phyloP scores from a whole-genome alignment of 1,140 invertebrate genomes.

The Hestina assimilis region DNA sequence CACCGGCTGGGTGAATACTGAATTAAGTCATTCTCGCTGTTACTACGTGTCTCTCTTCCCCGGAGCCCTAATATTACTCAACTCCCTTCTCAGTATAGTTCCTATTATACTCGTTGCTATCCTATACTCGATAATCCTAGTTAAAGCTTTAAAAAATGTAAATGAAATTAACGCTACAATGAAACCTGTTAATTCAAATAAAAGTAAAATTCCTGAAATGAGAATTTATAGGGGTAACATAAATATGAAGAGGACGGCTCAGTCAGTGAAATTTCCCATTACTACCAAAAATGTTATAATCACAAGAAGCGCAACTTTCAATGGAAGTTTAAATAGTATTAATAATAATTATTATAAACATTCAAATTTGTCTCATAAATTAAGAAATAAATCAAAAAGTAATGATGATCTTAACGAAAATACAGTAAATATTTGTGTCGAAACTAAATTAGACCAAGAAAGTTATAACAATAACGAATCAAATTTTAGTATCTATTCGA shows the following conservation, averaged over 20 bases:
- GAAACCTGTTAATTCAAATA: conserved; percentile 36
- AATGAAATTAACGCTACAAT: conserved; percentile 55
- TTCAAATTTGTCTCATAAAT: conserved; percentile 16
- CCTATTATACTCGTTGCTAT: conserved; percentile 75
- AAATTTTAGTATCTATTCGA: conserved; percentile 43
- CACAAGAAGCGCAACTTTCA: conserved; percentile 59
- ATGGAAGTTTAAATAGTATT: conserved; percentile 27
- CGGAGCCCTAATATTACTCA: conserved; percentile 72
- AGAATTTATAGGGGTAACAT: conserved; percentile 57
- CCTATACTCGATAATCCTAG: conserved; percentile 78
- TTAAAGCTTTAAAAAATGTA: conserved; percentile 74
- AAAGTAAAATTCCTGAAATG: conserved; percentile 40
- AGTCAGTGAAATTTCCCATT: conserved; percentile 34
- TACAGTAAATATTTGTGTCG: not conserved
- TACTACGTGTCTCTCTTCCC: conserved; percentile 78
- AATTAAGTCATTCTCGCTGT: conserved; percentile 65
- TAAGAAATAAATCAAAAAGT: conserved; percentile 47
- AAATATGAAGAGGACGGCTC: conserved; percentile 31
- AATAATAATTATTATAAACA: conserved; percentile 25
- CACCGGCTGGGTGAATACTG: conserved; percentile 77
- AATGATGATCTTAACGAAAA: conserved; percentile 27
- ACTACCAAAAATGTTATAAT: conserved; percentile 27
- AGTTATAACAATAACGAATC: conserved; percentile 27
- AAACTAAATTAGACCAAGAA: conserved; percentile 5
- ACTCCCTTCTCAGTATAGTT: conserved; percentile 74